These are phyloP conservation scores for Mola mola DNA, from an alignment of 2,113 vertebrate species.

Conservation along the genomic window DNA sequence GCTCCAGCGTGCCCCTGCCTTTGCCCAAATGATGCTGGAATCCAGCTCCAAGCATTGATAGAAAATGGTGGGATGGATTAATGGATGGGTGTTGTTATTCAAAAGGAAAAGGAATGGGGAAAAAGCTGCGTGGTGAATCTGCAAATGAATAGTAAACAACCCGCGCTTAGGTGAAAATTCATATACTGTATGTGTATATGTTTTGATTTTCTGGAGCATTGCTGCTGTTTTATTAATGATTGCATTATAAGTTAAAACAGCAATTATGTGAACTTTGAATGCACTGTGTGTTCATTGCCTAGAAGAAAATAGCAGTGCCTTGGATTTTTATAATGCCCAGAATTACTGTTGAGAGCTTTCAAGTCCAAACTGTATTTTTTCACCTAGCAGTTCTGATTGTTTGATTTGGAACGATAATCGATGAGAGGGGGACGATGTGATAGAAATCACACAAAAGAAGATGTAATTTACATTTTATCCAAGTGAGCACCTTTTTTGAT, in stretches of 20 bases:
- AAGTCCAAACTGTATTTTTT: conserved; percentile 19
- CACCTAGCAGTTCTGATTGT: conserved; percentile 1
- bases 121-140: too few relatives aligned
- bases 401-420: conserved; percentile 16
- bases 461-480: conserved; percentile 5
- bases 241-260: conserved; percentile 48
- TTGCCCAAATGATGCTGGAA: too few relatives aligned
- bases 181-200: conserved; percentile 23
- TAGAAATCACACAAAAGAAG: conserved; percentile 25
- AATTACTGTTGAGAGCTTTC: conserved; percentile 19
- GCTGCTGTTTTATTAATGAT: conserved; percentile 52
- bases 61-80: too few relatives aligned
- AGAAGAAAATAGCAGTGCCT: conserved; percentile 3
- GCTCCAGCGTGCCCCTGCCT: neutral
- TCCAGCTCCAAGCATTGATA: too few relatives aligned
- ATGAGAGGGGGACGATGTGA: conserved; percentile 1
- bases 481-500: conserved; percentile 13
- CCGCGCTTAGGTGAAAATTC: too few relatives aligned
- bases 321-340: conserved; percentile 11
- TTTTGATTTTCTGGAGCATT: conserved; percentile 30
- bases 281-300: conserved; percentile 6
- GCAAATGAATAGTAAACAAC: too few relatives aligned
- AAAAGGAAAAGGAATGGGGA: too few relatives aligned
- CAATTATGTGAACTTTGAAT: conserved; percentile 46
- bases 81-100: too few relatives aligned